phyloP scores from a whole-genome alignment of 2,797 vertebrate species.

The Valencia hispanica region DNA sequence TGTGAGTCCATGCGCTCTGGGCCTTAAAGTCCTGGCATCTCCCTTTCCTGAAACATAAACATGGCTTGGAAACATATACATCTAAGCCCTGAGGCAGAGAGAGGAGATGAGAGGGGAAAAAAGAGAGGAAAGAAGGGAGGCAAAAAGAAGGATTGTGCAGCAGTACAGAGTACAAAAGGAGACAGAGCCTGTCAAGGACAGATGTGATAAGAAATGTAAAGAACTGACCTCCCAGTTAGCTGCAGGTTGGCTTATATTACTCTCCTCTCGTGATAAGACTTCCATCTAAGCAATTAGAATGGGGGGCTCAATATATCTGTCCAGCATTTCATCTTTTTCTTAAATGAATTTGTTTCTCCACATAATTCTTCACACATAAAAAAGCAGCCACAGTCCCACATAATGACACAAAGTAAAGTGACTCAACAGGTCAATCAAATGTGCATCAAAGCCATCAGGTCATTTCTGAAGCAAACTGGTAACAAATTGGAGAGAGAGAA shows the following conservation, averaged over 20 bases:
- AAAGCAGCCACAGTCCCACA: constrained; percentile 76
- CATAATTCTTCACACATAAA: constrained; percentile 74
- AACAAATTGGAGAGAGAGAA: not conserved
- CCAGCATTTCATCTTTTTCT: constrained; percentile 89
- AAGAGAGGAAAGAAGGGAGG: constrained; percentile 19
- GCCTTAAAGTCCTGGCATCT: constrained; percentile 76
- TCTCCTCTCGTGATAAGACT: constrained; percentile 99
- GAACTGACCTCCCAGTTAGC: constrained; percentile 99
- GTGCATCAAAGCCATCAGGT: constrained; percentile 73
- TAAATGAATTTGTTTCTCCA: constrained; percentile 68
- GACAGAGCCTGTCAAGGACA: constrained; percentile 81
- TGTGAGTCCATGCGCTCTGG: constrained; percentile 81
- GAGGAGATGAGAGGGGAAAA: constrained; percentile 56
- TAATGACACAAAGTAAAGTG: constrained; percentile 72
- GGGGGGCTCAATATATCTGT: constrained; percentile 97
- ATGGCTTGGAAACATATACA: constrained; percentile 78
- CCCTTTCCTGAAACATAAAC: constrained; percentile 80
- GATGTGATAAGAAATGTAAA: constrained; percentile 99
- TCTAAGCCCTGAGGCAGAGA: constrained; percentile 76
- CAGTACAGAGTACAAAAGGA: constrained; percentile 74
- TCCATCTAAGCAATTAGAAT: constrained; percentile 99
- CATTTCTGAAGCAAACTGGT: constrained; percentile 56
- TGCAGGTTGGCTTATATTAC: constrained; percentile 99
- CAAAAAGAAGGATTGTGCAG: constrained; percentile 61
- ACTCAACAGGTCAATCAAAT: constrained; percentile 70